Evolutionary conservation across 64 coral and sea anemone genomes (phyloP).

Genomic region (Anthopleura sola): DNA sequence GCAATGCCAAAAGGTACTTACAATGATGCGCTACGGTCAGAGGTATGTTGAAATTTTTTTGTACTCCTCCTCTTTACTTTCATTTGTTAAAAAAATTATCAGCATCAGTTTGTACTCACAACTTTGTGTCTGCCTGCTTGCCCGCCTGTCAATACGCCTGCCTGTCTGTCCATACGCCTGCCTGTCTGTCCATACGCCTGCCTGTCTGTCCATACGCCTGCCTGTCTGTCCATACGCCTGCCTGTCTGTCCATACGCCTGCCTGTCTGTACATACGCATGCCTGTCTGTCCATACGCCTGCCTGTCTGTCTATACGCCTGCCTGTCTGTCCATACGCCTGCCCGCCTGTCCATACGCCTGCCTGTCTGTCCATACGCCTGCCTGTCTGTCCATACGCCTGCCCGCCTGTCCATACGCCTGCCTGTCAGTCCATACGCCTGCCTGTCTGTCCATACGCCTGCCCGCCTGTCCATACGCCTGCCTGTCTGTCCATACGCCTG

Average conservation of each 20-base stretch:
- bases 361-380: not conserved
- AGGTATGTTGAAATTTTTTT: not conserved
- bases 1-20: constrained; percentile 45
- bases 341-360: not conserved
- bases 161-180: not conserved
- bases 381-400: not conserved
- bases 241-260: not conserved
- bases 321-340: no score
- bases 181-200: not conserved
- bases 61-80: not conserved
- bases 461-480: not conserved
- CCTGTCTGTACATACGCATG: no score
- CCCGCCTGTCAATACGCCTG: not conserved
- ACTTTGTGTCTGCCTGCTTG: not conserved
- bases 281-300: no score
- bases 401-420: no score
- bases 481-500: not conserved
- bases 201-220: not conserved
- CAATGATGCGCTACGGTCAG: constrained; percentile 43
- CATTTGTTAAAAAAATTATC: no score
- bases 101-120: no score
- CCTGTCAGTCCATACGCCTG: not conserved
- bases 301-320: no score
- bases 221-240: not conserved
- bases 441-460: not conserved